phyloP scores from a whole-genome alignment of 2,113 vertebrate genomes.

The Stercorarius parasiticus region DNA sequence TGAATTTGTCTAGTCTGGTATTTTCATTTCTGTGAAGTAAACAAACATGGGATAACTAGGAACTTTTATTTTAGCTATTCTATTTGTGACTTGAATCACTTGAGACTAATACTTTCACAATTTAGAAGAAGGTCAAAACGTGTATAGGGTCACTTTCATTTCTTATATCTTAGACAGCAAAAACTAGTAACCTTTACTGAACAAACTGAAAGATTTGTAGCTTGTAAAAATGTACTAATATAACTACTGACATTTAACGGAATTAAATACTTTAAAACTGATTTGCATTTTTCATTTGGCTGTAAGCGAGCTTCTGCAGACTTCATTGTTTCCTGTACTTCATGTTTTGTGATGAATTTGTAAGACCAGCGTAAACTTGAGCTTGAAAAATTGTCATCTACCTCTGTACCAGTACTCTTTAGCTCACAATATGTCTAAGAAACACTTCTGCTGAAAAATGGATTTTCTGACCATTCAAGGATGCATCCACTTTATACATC shows the following conservation, averaged over 20 bases:
- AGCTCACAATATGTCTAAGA: neutral
- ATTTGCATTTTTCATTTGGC: neutral
- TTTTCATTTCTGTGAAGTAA: slow-evolving; percentile 56
- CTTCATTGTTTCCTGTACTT: neutral
- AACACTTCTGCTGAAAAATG: neutral
- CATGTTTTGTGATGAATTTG: neutral
- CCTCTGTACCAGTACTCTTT: neutral
- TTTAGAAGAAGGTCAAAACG: neutral
- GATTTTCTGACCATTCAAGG: neutral
- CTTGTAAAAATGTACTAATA: neutral
- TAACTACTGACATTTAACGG: neutral
- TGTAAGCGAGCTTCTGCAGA: neutral
- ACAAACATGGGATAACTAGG: slow-evolving; percentile 4
- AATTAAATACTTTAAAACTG: neutral
- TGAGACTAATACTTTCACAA: neutral
- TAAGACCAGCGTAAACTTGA: neutral
- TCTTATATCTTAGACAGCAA: neutral
- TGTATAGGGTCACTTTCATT: neutral
- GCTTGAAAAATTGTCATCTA: neutral
- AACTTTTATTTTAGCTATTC: slow-evolving; percentile 33
- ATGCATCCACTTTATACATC: neutral
- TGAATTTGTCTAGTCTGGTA: slow-evolving; percentile 39
- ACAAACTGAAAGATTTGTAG: neutral
- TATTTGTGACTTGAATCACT: neutral
- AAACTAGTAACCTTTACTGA: neutral